Evolutionary conservation across 2,888 invertebrate genomes (phyloP).

Genomic region (Ophioninae sp.): DNA sequence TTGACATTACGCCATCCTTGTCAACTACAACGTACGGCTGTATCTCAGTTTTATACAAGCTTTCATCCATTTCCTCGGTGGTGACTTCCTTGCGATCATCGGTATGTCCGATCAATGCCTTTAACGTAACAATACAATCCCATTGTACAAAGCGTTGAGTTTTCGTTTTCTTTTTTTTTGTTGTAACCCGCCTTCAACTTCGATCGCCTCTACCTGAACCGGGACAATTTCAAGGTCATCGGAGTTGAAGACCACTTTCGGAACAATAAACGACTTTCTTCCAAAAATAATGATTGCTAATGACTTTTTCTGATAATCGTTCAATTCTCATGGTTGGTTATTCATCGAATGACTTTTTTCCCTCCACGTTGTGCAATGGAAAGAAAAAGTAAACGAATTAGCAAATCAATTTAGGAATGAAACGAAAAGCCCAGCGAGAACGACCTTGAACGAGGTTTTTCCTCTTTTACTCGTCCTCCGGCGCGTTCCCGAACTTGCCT

Average conservation of each 20-base stretch:
- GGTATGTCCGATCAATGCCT: constrained; percentile 84
- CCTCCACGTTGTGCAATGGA: background rate
- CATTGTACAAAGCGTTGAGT: background rate
- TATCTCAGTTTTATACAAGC: constrained; percentile 83
- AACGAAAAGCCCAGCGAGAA: background rate
- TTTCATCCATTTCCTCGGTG: constrained; percentile 81
- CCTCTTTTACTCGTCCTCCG: background rate
- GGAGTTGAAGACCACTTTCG: background rate
- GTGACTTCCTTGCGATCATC: constrained; percentile 83
- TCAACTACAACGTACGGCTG: constrained; percentile 81
- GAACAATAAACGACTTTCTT: background rate
- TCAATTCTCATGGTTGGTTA: no score
- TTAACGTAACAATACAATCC: constrained; percentile 59
- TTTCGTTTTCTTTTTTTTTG: background rate
- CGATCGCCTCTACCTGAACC: background rate
- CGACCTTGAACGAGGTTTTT: background rate
- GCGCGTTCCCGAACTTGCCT: constrained; percentile 72
- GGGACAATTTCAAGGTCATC: no score
- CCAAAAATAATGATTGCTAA: no score
- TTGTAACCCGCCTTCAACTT: background rate
- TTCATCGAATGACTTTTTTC: background rate
- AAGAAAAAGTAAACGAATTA: background rate
- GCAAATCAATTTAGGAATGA: background rate
- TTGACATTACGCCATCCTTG: constrained; percentile 67
- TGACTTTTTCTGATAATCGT: no score